phyloP scores from a whole-genome alignment of 2,113 vertebrate species.

The Notothenia rossii region DNA sequence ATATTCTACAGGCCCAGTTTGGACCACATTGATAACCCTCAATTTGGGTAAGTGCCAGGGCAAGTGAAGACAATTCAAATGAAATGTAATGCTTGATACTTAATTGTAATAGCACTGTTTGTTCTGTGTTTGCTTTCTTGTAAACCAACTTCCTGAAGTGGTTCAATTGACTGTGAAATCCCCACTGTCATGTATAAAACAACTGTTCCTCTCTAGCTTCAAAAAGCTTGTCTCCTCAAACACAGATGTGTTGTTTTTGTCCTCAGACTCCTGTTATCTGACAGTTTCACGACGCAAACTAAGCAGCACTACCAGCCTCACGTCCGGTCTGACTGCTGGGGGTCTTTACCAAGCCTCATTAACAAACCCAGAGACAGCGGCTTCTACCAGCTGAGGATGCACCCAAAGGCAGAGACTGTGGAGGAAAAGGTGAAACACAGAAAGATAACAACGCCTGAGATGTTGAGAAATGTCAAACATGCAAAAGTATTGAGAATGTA shows the following conservation, averaged over 20 bases:
- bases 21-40: conserved; percentile 65
- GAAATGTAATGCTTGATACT: too few relatives aligned
- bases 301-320: conserved; percentile 55
- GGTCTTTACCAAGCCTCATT: conserved; percentile 33
- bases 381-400: conserved; percentile 56
- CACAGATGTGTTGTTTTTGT: conserved; percentile 23
- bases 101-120: background rate
- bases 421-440: conserved; percentile 16
- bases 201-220: background rate
- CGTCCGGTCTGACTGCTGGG: background rate
- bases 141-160: background rate
- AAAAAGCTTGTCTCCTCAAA: background rate
- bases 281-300: conserved; percentile 66
- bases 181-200: conserved; percentile 4
- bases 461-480: background rate
- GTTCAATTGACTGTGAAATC: background rate
- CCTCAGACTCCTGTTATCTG: conserved; percentile 60
- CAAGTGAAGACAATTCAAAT: background rate
- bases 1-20: conserved; percentile 61
- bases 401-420: conserved; percentile 11
- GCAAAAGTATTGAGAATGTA: background rate
- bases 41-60: conserved; percentile 62
- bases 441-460: background rate
- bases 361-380: conserved; percentile 50
- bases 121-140: background rate